Percentiles rank a stretch among this genome's conserved stretches.
Conservation (phyloP, 2,113 vertebrate genomes). For the Lasiurus borealis region DNA sequence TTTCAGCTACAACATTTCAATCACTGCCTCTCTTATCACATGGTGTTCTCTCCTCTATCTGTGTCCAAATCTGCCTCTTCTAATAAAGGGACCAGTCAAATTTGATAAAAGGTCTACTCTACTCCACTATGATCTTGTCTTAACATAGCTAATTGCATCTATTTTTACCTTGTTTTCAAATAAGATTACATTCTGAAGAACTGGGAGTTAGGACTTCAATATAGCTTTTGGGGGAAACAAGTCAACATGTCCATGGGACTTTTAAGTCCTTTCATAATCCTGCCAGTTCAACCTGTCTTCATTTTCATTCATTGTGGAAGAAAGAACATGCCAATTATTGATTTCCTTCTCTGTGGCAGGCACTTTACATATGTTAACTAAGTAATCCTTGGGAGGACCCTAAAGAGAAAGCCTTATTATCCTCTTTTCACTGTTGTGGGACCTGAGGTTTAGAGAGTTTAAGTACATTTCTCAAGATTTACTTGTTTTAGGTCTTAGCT, state of each 20-base stretch:
- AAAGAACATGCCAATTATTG: background rate
- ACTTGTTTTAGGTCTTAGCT: background rate
- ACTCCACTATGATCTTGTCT: background rate
- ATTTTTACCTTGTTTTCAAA: background rate
- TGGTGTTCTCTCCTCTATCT: background rate
- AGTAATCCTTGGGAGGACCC: background rate
- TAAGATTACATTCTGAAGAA: background rate
- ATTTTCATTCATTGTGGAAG: background rate
- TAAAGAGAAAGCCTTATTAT: background rate
- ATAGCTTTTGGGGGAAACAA: background rate
- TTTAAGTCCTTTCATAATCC: background rate
- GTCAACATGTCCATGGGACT: background rate
- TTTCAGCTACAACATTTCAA: background rate
- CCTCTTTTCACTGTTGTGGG: background rate
- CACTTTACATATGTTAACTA: slow-evolving; percentile 16
- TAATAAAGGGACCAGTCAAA: background rate
- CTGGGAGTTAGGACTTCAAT: background rate
- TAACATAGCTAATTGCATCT: background rate
- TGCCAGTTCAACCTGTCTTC: background rate
- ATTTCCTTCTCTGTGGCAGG: background rate
- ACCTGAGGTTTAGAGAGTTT: background rate
- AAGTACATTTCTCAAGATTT: background rate
- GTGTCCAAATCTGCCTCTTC: background rate
- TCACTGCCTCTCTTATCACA: background rate
- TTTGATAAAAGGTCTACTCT: background rate